phyloP scores from a whole-genome alignment of 2,888 invertebrate species.

The Caenorhabditis sp. region DNA sequence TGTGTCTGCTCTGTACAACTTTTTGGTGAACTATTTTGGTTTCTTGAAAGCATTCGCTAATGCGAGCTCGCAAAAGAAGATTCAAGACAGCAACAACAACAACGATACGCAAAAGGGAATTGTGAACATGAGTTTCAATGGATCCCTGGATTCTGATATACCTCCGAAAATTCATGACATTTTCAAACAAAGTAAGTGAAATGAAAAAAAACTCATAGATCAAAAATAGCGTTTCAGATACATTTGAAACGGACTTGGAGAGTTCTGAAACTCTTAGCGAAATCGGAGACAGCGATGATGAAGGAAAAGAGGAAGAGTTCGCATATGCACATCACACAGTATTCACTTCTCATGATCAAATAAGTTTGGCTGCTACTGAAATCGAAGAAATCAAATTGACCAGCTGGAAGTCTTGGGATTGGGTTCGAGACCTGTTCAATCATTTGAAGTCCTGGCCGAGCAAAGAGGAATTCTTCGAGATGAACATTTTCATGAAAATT shows the following conservation, averaged over 20 bases:
- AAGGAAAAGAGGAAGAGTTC: conserved; percentile 58
- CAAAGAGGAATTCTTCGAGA: conserved; percentile 50
- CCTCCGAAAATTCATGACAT: conserved; percentile 22
- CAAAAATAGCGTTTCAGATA: conserved; percentile 22
- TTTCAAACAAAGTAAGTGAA: conserved; percentile 32
- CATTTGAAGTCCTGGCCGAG: conserved; percentile 61
- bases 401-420: conserved; percentile 42
- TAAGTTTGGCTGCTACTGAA: conserved; percentile 48
- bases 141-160: conserved; percentile 24
- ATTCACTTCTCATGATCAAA: conserved; percentile 61
- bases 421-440: conserved; percentile 49
- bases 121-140: conserved; percentile 33
- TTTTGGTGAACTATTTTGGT: conserved; percentile 31
- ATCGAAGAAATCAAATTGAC: conserved; percentile 17
- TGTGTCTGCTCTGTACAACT: conserved; percentile 19
- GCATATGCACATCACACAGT: conserved; percentile 56
- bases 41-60: conserved; percentile 30
- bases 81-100: background rate
- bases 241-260: conserved; percentile 43
- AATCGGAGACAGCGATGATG: conserved; percentile 45
- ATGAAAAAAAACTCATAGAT: background rate
- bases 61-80: conserved; percentile 8
- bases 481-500: conserved; percentile 46
- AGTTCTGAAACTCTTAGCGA: conserved; percentile 23
- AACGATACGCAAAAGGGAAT: conserved; percentile 10